Base-by-base conservation (phyloP, 2,888 invertebrate genomes). In the Amphimallon solstitiale region DNA sequence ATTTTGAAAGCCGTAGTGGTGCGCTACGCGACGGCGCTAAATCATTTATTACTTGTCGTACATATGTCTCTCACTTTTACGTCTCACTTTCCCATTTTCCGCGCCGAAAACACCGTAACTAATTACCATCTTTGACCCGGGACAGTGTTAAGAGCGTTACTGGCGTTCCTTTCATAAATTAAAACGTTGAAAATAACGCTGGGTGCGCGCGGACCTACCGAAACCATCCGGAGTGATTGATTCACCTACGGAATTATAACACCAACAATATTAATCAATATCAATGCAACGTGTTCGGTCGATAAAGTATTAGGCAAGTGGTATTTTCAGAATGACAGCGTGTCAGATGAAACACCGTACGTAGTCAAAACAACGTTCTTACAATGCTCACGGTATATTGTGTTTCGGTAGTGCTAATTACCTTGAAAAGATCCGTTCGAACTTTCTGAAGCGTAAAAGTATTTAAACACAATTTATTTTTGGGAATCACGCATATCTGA, bases 121-220 rank as follows among this genome's bases (percentile, higher is more conserved):
- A 61, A 61, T 61, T 61, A 21, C 38, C 48, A 48, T 35, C 49
- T 49, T 61, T 61, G 61, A 59, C 34, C 49, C 29, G 29, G 49
- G 49, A 54, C 54, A 40, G 29, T 9, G 29, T 29, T 29, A 29
- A 29, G 29, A 29, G 29, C 29, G 29, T 29, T 29, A 29, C 29
- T 29, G 29, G 29, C 29, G 29, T 29, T 29, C 29, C 29, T 38
- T 38, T 54, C 54, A 54, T 54, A 19, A 54, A 54, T 54, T 54
- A 54, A 54, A 38, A 54, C 54, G 54, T 12, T 21, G 40, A 38
- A 38, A 54, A 19, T 17, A 23, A 21, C 21, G 54, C n/a, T n/a
- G n/a, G n/a, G 40, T 12, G 21, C 38, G 12, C 45, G 19, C 45
- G 10, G 21, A 19, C 38, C 54, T 38, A 29, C 29, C 29, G 5